These are phyloP conservation scores for Struthio camelus DNA, from an alignment of 2,113 vertebrate species.

Conservation along the genomic window DNA sequence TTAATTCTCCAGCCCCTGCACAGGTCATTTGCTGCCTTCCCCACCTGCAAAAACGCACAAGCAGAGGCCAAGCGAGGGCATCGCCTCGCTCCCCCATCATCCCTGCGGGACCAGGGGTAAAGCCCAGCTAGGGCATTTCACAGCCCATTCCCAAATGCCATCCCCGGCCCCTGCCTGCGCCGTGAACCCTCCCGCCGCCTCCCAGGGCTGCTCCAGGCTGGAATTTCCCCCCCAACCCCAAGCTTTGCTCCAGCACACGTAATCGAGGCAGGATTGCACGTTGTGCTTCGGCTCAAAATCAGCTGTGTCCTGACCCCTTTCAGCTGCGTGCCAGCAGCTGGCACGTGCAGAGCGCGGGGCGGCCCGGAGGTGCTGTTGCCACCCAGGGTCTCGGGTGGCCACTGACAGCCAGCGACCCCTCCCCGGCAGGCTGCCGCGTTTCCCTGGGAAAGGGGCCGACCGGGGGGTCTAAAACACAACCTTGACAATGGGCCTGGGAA, in stretches of 20 bases:
- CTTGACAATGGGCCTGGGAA: too few relatives aligned
- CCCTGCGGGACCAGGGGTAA: rapidly evolving
- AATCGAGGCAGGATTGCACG: slow-evolving; percentile 25
- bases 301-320: neutral
- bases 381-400: too few relatives aligned
- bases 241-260: neutral
- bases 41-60: neutral
- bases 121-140: neutral
- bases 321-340: rapidly evolving
- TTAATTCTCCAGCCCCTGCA: neutral
- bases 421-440: too few relatives aligned
- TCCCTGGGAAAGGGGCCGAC: too few relatives aligned
- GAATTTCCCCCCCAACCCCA: neutral
- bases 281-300: neutral
- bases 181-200: slow-evolving; percentile 7
- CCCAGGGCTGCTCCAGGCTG: neutral
- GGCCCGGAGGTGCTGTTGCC: neutral
- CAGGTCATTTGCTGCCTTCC: neutral
- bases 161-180: neutral
- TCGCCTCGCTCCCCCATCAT: too few relatives aligned
- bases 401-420: too few relatives aligned
- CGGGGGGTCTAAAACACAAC: too few relatives aligned
- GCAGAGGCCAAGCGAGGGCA: neutral
- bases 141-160: neutral
- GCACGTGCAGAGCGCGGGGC: rapidly evolving